Percentiles rank a stretch among this genome's conserved stretches.
Evolutionary conservation across 2,888 invertebrate genomes (phyloP).

Genomic region (Heterodera filipjevi): DNA sequence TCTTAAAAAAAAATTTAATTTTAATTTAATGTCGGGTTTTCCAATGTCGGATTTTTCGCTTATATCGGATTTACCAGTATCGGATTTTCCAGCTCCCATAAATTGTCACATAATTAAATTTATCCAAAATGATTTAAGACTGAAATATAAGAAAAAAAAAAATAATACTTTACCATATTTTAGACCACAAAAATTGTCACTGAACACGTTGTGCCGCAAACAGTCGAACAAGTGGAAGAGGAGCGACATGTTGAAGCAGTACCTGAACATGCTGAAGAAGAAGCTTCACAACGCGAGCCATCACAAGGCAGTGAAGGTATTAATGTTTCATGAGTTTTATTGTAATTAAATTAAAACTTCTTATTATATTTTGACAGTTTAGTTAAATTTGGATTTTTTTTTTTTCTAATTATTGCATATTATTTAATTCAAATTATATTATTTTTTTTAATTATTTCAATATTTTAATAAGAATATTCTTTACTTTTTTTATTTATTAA

Average conservation of each 20-base stretch:
- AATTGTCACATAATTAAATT: too few relatives aligned
- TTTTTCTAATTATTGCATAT: too few relatives aligned
- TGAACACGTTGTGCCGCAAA: conserved; percentile 36
- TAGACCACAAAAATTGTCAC: conserved; percentile 37
- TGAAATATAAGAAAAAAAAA: background rate
- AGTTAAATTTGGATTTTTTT: too few relatives aligned
- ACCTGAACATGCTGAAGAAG: background rate
- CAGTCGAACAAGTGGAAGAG: background rate
- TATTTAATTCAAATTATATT: background rate
- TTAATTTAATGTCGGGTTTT: too few relatives aligned
- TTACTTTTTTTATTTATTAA: background rate
- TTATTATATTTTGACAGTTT: too few relatives aligned
- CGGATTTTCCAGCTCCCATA: too few relatives aligned
- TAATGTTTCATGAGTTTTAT: too few relatives aligned
- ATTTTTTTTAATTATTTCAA: background rate
- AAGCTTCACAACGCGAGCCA: conserved; percentile 21
- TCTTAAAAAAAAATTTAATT: too few relatives aligned
- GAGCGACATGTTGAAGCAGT: background rate
- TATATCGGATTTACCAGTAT: too few relatives aligned
- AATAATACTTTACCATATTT: background rate
- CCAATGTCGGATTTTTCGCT: too few relatives aligned
- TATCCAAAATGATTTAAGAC: background rate
- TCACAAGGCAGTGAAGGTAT: conserved; percentile 16
- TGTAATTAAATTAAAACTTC: background rate
- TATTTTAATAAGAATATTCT: background rate